Percentiles rank a stretch among this genome's conserved stretches.
Evolutionary conservation across 2,797 vertebrate species (phyloP).

Genomic region (Eurystomus glaucurus): DNA sequence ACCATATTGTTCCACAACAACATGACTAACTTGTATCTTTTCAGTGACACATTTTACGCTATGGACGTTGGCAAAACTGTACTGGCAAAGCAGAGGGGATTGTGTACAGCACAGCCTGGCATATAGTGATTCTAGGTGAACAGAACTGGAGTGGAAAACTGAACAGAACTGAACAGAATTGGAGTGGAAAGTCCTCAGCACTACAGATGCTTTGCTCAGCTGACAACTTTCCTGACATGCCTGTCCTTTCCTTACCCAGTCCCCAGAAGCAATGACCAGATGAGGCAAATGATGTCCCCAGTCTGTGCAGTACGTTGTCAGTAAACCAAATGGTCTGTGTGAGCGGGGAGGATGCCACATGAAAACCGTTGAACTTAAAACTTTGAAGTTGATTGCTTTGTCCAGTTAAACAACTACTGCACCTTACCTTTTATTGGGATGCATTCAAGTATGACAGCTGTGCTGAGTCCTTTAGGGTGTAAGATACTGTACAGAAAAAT

Average conservation of each 20-base stretch:
- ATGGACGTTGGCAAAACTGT: not conserved
- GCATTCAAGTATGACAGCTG: not conserved
- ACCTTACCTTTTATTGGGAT: not conserved
- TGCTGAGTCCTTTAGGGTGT: not conserved
- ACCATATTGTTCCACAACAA: not conserved
- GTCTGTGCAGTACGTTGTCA: fast-evolving
- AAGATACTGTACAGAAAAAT: not conserved
- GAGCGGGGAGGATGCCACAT: not conserved
- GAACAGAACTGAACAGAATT: not conserved
- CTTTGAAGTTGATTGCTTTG: not conserved
- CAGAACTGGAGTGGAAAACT: not conserved
- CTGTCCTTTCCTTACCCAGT: not conserved
- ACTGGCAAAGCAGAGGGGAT: not conserved
- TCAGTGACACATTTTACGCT: not conserved
- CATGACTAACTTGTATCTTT: not conserved
- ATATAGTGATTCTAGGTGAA: not conserved
- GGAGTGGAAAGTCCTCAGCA: not conserved
- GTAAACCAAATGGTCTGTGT: not conserved
- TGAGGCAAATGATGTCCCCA: not conserved
- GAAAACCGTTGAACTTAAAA: not conserved
- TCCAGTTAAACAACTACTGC: not conserved
- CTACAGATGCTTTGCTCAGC: not conserved
- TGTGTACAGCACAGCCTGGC: too few relatives aligned
- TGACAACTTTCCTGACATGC: not conserved
- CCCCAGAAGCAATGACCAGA: not conserved